A percentile compares a stretch with the other conserved stretches of the same genome.
phyloP scores from a whole-genome alignment of 1,140 invertebrate genomes.

The Hestina assimilis region DNA sequence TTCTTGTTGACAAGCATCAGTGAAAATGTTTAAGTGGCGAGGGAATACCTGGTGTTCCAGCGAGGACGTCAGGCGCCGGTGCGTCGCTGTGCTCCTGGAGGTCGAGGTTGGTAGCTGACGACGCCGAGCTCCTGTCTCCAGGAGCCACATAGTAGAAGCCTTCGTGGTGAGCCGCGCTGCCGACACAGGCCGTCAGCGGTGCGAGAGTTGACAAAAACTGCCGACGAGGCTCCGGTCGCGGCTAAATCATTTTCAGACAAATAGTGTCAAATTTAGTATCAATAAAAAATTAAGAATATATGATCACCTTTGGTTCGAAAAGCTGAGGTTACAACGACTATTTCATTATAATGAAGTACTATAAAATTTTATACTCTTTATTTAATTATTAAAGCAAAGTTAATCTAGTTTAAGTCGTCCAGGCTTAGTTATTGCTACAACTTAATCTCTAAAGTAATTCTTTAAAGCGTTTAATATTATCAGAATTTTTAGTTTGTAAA shows the following conservation, averaged over 20 bases:
- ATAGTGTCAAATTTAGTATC: not conserved
- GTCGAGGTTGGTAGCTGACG: constrained; percentile 63
- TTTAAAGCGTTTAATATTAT: too few relatives aligned
- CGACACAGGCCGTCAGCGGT: constrained; percentile 86
- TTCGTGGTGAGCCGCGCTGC: constrained; percentile 81
- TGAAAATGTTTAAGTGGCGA: too few relatives aligned
- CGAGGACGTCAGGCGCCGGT: constrained; percentile 86
- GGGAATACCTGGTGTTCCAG: constrained; percentile 81
- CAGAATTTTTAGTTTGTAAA: too few relatives aligned
- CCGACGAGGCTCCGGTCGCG: constrained; percentile 75
- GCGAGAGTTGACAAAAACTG: constrained; percentile 88
- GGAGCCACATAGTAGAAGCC: constrained; percentile 83
- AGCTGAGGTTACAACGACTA: too few relatives aligned
- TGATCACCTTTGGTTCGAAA: too few relatives aligned
- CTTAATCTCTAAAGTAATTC: too few relatives aligned
- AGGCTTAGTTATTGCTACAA: too few relatives aligned
- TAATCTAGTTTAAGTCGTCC: too few relatives aligned
- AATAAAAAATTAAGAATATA: not conserved
- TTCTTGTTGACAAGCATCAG: too few relatives aligned
- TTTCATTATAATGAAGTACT: too few relatives aligned
- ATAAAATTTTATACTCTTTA: too few relatives aligned
- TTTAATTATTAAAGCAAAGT: too few relatives aligned
- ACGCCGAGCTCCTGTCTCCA: constrained; percentile 70
- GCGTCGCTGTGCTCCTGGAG: constrained; percentile 67
- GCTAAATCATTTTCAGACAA: constrained; percentile 23